Evolutionary conservation across 35 echinoderm and acorn worm species (phyloP), one percentile per base, ranked within the genome.

Genomic region (Amphiura filiformis): DNA sequence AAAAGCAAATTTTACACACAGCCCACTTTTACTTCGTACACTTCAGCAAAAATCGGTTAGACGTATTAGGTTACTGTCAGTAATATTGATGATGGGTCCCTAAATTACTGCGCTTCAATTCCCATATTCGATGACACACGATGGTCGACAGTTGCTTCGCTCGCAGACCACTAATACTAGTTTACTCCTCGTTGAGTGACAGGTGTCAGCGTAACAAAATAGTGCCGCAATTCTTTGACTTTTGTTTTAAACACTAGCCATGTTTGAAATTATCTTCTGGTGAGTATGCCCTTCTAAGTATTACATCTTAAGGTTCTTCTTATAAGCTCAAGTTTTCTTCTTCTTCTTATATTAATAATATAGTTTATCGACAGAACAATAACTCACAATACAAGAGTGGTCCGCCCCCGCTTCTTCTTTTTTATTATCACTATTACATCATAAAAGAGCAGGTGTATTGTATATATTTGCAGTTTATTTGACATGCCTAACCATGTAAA

Each of bases 21-120:
- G n/a, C n/a, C n/a, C n/a, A n/a, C n/a, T n/a, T n/a, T n/a, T n/a
- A n/a, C n/a, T n/a, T n/a, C n/a, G n/a, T n/a, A n/a, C n/a, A n/a
- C n/a, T n/a, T n/a, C n/a, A n/a, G 41, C 41, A 47, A 47, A 47
- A 70, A 70, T 15, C 61, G 9, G 17, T 70, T 15, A 30, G 7
- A 30, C 28, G 61, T 5, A 70, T 70, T 15, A n/a, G 26, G 61
- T 70, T 70, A 70, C 61, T 26, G 61, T 13, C 26, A 23, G 7
- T 70, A 70, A 70, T 70, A 70, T 70, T 70, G 61, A 70, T 70
- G 61, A 70, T 70, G 7, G 61, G 61, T 70, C 61, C 61, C 61
- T 70, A 70, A 70, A 70, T 70, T 70, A 70, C 61, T n/a, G 7
- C 28, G 61, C 61, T 70, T 30, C 61, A 70, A 70, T 70, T 23